These are phyloP conservation scores for Macaria notata DNA, from an alignment of 2,888 invertebrate species.

Conservation along the genomic window DNA sequence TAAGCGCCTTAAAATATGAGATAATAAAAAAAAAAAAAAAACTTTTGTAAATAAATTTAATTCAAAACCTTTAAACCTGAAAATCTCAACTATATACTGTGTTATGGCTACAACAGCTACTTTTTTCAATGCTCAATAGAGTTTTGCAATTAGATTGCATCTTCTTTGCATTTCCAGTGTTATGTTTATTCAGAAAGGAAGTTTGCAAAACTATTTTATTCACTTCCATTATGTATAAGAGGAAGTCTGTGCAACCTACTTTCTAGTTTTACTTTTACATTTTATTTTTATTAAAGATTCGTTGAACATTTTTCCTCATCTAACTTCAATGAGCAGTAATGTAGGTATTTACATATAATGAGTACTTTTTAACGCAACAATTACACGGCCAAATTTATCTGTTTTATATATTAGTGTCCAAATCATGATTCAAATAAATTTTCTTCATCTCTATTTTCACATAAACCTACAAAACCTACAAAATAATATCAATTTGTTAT, in stretches of 20 bases:
- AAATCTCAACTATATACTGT: not conserved
- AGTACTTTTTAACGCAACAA: no score
- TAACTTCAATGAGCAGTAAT: no score
- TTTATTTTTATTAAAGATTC: not conserved
- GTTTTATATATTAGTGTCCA: no score
- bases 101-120: not conserved
- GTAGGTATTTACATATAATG: no score
- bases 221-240: not conserved
- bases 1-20: no score
- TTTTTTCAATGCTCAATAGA: slow-evolving; percentile 1
- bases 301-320: no score
- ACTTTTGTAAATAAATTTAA: no score
- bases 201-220: not conserved
- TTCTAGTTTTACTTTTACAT: not conserved
- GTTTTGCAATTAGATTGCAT: slow-evolving; percentile 6
- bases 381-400: no score
- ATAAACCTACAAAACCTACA: not conserved
- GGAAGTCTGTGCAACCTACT: slow-evolving; percentile 1
- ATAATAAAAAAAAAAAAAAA: no score
- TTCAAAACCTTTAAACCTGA: no score
- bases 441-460: not conserved
- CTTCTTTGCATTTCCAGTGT: slow-evolving; percentile 1
- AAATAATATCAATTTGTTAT: slow-evolving; percentile 11
- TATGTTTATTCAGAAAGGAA: slow-evolving; percentile 1
- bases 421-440: no score